Conservation (phyloP, 2,888 invertebrate genomes). For the Acleris literana region DNA sequence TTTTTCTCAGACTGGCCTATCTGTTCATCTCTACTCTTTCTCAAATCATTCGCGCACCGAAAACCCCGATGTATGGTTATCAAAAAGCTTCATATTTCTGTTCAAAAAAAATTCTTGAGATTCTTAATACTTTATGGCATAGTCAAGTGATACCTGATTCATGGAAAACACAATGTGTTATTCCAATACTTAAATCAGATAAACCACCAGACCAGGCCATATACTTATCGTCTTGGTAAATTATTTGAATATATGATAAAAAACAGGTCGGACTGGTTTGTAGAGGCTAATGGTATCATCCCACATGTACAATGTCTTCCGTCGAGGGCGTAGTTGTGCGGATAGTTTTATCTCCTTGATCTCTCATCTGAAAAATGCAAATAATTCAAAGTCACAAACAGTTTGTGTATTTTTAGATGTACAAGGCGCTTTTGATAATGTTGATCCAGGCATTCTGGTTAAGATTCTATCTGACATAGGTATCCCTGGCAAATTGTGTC, state of each 20-base stretch:
- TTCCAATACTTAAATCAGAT: slow-evolving; percentile 6
- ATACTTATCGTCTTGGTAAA: slow-evolving; percentile 9
- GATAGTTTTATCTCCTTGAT: slow-evolving; percentile 10
- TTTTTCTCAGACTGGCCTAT: no score
- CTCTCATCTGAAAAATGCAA: slow-evolving; percentile 9
- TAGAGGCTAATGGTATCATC: slow-evolving; percentile 13
- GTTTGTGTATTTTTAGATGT: slow-evolving; percentile 8
- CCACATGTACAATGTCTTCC: slow-evolving; percentile 3
- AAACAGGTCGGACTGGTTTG: slow-evolving; percentile 3
- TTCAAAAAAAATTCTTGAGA: not conserved
- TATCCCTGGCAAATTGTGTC: not conserved
- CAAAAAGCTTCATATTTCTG: not conserved
- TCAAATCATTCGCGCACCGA: no score
- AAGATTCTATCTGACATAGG: not conserved
- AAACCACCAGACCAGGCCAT: not conserved
- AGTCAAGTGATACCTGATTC: not conserved
- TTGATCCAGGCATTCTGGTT: no score
- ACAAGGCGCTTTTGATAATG: not conserved
- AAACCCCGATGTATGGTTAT: no score
- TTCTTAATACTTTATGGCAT: slow-evolving; percentile 4
- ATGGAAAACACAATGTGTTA: slow-evolving; percentile 10
- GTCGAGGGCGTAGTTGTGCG: slow-evolving; percentile 8
- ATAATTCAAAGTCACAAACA: slow-evolving; percentile 6
- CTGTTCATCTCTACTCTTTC: no score
- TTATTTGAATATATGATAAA: slow-evolving; percentile 9